Conservation (phyloP, 2,113 vertebrate species). For the Eira barbara region DNA sequence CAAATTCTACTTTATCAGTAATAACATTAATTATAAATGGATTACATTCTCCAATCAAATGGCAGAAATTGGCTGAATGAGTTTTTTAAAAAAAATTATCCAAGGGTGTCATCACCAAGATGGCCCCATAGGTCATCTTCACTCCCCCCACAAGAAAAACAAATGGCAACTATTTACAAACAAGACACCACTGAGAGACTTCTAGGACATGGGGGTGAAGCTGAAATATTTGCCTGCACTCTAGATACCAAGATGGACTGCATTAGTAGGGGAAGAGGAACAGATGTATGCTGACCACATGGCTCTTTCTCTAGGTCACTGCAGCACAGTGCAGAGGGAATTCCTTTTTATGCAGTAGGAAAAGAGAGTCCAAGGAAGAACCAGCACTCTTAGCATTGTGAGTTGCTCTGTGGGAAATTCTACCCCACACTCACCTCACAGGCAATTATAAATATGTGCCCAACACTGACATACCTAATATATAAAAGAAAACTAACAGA, state of each 20-base stretch:
- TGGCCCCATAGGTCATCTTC: not conserved
- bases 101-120: not conserved
- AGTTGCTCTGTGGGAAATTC: not conserved
- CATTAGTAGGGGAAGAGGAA: not conserved
- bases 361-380: not conserved
- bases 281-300: not conserved
- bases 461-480: not conserved
- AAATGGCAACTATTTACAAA: not conserved
- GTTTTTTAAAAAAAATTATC: not conserved
- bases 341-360: not conserved
- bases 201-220: not conserved
- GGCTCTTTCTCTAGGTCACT: not conserved
- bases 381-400: not conserved
- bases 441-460: not conserved
- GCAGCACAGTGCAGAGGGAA: not conserved
- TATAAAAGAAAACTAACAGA: not conserved
- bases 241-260: not conserved
- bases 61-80: not conserved
- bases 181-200: not conserved
- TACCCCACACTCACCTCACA: not conserved
- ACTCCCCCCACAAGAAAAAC: not conserved
- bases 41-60: not conserved
- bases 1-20: not conserved
- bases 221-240: not conserved
- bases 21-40: not conserved